These are phyloP conservation scores for Zeus faber DNA, from an alignment of 2,113 vertebrate species.

Conservation along the genomic window DNA sequence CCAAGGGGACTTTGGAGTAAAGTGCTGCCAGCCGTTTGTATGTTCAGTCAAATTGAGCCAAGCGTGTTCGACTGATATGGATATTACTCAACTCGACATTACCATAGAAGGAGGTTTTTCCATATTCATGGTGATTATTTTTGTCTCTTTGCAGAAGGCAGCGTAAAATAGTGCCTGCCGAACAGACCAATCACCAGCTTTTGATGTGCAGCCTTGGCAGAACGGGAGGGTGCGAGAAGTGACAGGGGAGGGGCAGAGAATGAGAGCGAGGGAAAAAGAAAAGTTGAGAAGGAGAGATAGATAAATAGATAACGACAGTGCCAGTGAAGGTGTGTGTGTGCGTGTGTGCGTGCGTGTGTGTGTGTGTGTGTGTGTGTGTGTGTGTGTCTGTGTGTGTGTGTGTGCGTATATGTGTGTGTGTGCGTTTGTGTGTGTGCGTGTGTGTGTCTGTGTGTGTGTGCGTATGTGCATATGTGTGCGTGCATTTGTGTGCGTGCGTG, in stretches of 20 bases:
- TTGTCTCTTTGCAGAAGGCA: slow-evolving; percentile 63
- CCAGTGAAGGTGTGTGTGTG: slow-evolving; percentile 19
- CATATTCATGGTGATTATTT: slow-evolving; percentile 76
- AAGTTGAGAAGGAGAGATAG: slow-evolving; percentile 24
- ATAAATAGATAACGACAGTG: slow-evolving; percentile 46
- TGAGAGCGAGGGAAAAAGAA: slow-evolving; percentile 31
- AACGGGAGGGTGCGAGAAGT: slow-evolving; percentile 49
- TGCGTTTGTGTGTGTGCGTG: neutral
- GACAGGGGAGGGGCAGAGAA: slow-evolving; percentile 31
- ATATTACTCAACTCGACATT: slow-evolving; percentile 67
- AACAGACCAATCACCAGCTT: slow-evolving; percentile 65
- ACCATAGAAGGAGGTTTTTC: slow-evolving; percentile 63
- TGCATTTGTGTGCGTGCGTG: neutral
- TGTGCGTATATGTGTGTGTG: neutral
- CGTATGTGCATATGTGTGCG: too few species aligned
- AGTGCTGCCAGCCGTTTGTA: slow-evolving; percentile 57
- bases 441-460: slow-evolving; percentile 6
- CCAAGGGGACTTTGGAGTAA: slow-evolving; percentile 60
- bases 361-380: neutral
- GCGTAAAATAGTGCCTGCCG: slow-evolving; percentile 64
- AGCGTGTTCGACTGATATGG: slow-evolving; percentile 70
- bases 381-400: neutral
- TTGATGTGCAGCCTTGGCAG: slow-evolving; percentile 71
- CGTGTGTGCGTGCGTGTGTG: neutral
- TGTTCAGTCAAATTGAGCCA: slow-evolving; percentile 69